A percentile compares a stretch with the other conserved stretches of the same genome.
Evolutionary conservation across 1,140 invertebrate genomes (phyloP).

Genomic region (Eufriesea mexicana): DNA sequence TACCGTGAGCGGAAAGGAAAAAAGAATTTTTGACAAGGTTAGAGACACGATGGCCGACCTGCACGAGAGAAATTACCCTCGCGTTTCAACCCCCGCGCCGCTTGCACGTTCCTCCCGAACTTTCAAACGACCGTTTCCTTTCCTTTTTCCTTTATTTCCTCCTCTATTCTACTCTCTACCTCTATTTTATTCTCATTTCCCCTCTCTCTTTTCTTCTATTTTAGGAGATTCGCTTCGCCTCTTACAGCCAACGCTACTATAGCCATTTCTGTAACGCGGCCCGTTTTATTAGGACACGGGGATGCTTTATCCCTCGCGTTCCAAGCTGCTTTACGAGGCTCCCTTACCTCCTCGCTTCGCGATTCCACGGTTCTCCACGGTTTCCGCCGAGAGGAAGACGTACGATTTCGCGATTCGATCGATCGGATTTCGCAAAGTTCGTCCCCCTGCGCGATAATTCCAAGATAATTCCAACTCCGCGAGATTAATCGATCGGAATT

Average conservation of each 20-base stretch:
- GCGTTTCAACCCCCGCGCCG: neutral
- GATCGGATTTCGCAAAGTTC: too few relatives aligned
- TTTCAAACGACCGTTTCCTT: constrained; percentile 11
- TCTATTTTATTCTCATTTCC: neutral
- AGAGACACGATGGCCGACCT: constrained; percentile 37
- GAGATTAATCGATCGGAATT: neutral
- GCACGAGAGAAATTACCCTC: constrained; percentile 35
- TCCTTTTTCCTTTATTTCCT: neutral
- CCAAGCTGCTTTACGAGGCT: too few relatives aligned
- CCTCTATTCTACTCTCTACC: neutral
- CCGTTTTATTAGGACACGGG: neutral
- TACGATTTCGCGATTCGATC: too few relatives aligned
- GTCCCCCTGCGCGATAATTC: too few relatives aligned
- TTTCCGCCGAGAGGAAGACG: neutral
- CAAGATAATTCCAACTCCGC: too few relatives aligned
- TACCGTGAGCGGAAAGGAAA: constrained; percentile 25
- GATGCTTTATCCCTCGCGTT: neutral
- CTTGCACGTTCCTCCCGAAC: constrained; percentile 29
- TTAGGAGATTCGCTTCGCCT: too few relatives aligned
- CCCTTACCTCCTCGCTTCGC: too few relatives aligned
- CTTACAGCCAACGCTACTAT: too few relatives aligned
- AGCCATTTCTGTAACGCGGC: neutral
- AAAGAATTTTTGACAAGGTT: constrained; percentile 59
- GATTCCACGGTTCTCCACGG: too few relatives aligned
- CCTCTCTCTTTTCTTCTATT: neutral